Conservation (phyloP, 2,888 invertebrate species). For the Gandaritis pyraliata region DNA sequence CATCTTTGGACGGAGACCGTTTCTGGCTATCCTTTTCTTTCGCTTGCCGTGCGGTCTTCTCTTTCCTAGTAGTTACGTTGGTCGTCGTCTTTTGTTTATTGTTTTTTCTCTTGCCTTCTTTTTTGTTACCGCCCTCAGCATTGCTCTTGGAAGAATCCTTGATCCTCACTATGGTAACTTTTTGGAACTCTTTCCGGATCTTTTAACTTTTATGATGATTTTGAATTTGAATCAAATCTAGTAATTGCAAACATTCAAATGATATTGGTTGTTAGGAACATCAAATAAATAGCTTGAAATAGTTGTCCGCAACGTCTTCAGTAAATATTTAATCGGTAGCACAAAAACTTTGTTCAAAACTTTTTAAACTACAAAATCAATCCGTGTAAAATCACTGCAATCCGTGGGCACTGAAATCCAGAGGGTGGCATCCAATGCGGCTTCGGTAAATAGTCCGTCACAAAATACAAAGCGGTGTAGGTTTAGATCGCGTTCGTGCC, state of each 20-base stretch:
- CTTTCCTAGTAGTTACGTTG: slow-evolving; percentile 77
- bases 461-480: slow-evolving; percentile 70
- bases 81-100: slow-evolving; percentile 84
- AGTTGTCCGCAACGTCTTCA: slow-evolving; percentile 1
- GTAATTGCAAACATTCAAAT: slow-evolving; percentile 8
- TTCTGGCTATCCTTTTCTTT: slow-evolving; percentile 69
- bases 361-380: slow-evolving; percentile 41
- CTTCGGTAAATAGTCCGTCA: slow-evolving; percentile 48
- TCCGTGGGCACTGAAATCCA: slow-evolving; percentile 81
- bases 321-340: slow-evolving; percentile 12
- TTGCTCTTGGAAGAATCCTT: slow-evolving; percentile 86
- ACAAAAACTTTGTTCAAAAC: slow-evolving; percentile 17
- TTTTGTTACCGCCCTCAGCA: slow-evolving; percentile 85
- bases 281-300: background rate
- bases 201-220: slow-evolving; percentile 30
- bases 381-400: slow-evolving; percentile 75
- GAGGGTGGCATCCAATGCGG: slow-evolving; percentile 54
- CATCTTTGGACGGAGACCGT: slow-evolving; percentile 62
- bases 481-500: slow-evolving; percentile 44
- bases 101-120: slow-evolving; percentile 86
- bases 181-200: slow-evolving; percentile 47
- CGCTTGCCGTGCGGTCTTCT: slow-evolving; percentile 61
- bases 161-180: slow-evolving; percentile 88
- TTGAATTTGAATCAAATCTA: background rate
- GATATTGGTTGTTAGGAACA: slow-evolving; percentile 4